Conservation (phyloP, 2,113 vertebrate genomes). For the Phyllopteryx taeniolatus region DNA sequence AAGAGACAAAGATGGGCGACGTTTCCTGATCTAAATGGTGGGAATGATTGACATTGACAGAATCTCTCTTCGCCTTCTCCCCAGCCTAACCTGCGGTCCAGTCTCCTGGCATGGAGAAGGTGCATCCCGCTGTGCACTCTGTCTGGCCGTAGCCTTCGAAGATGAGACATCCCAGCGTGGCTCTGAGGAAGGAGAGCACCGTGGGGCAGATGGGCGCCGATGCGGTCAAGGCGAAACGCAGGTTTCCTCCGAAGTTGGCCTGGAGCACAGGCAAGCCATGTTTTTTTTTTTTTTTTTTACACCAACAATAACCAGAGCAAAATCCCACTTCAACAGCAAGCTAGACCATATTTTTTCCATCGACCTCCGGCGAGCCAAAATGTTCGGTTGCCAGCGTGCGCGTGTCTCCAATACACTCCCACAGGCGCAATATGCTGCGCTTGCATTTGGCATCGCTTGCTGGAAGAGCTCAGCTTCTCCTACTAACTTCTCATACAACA, state of each 20-base stretch:
- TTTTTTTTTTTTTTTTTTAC: not conserved
- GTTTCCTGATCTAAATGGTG: no score
- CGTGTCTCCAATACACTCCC: constrained; percentile 45
- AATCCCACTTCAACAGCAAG: constrained; percentile 27
- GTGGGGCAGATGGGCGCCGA: constrained; percentile 77
- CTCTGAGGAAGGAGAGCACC: constrained; percentile 77
- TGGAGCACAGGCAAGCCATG: constrained; percentile 24
- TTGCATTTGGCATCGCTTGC: constrained; percentile 42
- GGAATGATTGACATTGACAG: no score
- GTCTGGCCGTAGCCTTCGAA: constrained; percentile 81
- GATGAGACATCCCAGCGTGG: constrained; percentile 75
- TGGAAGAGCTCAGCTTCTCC: constrained; percentile 46
- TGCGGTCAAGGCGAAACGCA: constrained; percentile 74
- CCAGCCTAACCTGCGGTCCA: constrained; percentile 66
- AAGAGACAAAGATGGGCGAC: no score
- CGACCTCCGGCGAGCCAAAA: constrained; percentile 36
- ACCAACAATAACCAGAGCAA: constrained; percentile 4
- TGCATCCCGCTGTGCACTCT: constrained; percentile 78
- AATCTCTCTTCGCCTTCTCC: no score
- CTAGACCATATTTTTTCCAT: constrained; percentile 48
- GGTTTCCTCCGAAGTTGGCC: constrained; percentile 74
- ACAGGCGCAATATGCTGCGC: constrained; percentile 51
- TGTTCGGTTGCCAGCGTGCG: constrained; percentile 22
- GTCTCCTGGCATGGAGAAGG: constrained; percentile 79
- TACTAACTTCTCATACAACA: constrained; percentile 46